These are phyloP conservation scores for Apamea anceps DNA, from an alignment of 2,888 invertebrate genomes.

Conservation along the genomic window DNA sequence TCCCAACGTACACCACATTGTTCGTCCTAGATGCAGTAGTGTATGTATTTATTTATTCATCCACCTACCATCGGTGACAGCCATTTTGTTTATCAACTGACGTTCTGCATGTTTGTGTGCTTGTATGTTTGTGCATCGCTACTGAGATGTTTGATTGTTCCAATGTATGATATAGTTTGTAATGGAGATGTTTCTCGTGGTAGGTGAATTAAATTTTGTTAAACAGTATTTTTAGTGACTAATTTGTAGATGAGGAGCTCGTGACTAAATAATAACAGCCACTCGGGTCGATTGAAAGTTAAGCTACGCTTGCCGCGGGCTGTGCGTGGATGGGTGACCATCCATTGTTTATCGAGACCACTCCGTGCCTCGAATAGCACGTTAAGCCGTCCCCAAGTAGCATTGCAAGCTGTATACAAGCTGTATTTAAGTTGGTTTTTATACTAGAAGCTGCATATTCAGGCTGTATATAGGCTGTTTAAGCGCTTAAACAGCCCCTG, in stretches of 20 bases:
- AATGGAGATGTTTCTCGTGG: not conserved
- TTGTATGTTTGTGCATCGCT: conserved; percentile 61
- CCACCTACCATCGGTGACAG: conserved; percentile 85
- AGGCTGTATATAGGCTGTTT: too few relatives aligned
- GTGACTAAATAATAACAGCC: not conserved
- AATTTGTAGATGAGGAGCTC: too few relatives aligned
- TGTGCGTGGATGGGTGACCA: not conserved
- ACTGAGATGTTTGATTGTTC: conserved; percentile 74
- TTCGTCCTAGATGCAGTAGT: conserved; percentile 77
- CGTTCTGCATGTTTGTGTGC: conserved; percentile 68
- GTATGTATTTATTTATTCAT: conserved; percentile 87
- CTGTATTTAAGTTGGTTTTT: too few relatives aligned
- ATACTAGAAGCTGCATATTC: too few relatives aligned
- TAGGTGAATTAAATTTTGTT: not conserved
- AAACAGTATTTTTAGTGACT: not conserved
- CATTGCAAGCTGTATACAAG: too few relatives aligned
- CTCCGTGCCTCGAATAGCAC: too few relatives aligned
- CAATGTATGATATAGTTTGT: conserved; percentile 41
- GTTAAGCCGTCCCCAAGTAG: too few relatives aligned
- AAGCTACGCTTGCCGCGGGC: not conserved
- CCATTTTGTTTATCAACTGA: conserved; percentile 84
- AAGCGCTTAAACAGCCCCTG: too few relatives aligned
- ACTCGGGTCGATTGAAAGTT: not conserved
- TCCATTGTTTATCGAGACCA: too few relatives aligned
- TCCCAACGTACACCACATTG: conserved; percentile 69